A percentile compares a stretch with the other conserved stretches of the same genome.
These are phyloP conservation scores for Cartodere bifasciata DNA, from an alignment of 2,888 invertebrate genomes.

Conservation along the genomic window DNA sequence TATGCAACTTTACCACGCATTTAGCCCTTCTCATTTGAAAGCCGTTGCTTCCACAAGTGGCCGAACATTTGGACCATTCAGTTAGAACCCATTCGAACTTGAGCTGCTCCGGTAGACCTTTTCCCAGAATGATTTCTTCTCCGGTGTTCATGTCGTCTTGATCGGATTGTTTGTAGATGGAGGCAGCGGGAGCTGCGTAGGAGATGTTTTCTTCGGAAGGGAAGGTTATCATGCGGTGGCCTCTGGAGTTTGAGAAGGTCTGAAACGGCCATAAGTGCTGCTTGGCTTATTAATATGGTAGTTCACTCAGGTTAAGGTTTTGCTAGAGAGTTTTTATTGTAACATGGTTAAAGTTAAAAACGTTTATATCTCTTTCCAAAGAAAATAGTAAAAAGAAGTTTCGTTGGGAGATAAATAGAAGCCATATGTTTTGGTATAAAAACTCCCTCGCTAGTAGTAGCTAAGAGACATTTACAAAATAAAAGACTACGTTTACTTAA, in stretches of 20 bases:
- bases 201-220: constrained; percentile 37
- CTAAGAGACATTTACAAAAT: too few relatives aligned
- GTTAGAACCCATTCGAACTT: constrained; percentile 70
- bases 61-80: constrained; percentile 79
- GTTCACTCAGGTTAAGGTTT: too few relatives aligned
- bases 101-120: constrained; percentile 36
- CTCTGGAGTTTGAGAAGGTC: constrained; percentile 55
- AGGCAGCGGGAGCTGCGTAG: constrained; percentile 31
- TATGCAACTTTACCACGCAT: constrained; percentile 52
- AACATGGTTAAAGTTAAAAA: too few relatives aligned
- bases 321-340: too few relatives aligned
- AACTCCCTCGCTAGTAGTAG: too few relatives aligned
- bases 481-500: too few relatives aligned
- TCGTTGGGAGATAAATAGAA: too few relatives aligned
- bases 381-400: too few relatives aligned
- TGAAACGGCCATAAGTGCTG: constrained; percentile 78
- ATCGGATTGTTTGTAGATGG: constrained; percentile 33
- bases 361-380: too few relatives aligned
- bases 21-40: constrained; percentile 56
- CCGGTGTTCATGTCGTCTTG: constrained; percentile 34
- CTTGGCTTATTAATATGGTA: constrained; percentile 36
- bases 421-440: too few relatives aligned
- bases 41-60: constrained; percentile 69
- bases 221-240: constrained; percentile 50
- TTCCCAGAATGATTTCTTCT: constrained; percentile 28